Conservation (phyloP, 2,797 vertebrate species). For the Hippocampus kuda region DNA sequence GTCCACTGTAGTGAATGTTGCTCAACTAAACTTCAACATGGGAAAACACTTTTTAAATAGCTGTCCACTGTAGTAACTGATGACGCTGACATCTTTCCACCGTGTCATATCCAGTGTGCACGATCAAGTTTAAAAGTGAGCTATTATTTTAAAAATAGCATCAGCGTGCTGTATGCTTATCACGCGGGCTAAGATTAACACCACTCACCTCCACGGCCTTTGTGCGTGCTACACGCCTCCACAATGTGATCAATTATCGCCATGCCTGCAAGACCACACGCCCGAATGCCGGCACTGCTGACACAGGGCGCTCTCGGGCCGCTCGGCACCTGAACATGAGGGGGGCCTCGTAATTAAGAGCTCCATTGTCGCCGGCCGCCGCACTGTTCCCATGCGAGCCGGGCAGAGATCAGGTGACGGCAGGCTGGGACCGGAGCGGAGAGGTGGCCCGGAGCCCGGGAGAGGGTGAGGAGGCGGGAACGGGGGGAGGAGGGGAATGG, state of each 20-base stretch:
- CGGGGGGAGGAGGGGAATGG: constrained; percentile 12
- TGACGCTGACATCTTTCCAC: not conserved
- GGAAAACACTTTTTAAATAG: not conserved
- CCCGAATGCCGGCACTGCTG: constrained; percentile 37
- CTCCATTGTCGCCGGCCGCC: constrained; percentile 48
- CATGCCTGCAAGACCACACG: constrained; percentile 35
- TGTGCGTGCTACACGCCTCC: constrained; percentile 26
- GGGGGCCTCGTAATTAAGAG: constrained; percentile 64
- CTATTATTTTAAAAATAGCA: constrained; percentile 3
- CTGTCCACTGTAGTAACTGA: not conserved
- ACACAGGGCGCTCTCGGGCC: constrained; percentile 34
- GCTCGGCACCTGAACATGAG: constrained; percentile 39
- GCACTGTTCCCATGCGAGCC: constrained; percentile 34
- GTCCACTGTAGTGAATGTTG: too few relatives aligned
- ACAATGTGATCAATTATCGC: constrained; percentile 53
- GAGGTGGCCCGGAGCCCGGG: constrained; percentile 34
- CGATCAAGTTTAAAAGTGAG: not conserved
- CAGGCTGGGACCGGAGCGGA: constrained; percentile 5
- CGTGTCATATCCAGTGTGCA: not conserved
- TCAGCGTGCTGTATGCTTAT: not conserved
- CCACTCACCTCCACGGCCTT: constrained; percentile 32
- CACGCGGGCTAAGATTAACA: constrained; percentile 33
- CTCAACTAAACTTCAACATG: too few relatives aligned
- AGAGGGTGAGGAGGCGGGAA: constrained; percentile 32
- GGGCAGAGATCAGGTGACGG: constrained; percentile 54